Percentiles rank a stretch among this genome's conserved stretches.
phyloP scores from a whole-genome alignment of 2,888 invertebrate species.

The Biston betularia region DNA sequence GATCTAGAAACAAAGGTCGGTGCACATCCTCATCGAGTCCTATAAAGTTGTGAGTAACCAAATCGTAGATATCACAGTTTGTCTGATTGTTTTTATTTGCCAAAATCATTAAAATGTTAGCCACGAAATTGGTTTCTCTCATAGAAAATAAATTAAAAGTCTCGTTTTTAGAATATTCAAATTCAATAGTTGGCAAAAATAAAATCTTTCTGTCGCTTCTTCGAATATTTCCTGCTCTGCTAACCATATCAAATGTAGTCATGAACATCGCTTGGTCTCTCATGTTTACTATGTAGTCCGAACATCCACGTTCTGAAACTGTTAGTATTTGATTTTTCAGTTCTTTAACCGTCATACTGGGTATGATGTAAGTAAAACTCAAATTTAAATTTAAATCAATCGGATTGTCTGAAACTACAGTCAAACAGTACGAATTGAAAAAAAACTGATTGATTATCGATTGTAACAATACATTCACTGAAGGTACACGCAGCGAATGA shows the following conservation, averaged over 20 bases:
- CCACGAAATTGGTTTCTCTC: conserved; percentile 64
- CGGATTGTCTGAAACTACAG: conserved; percentile 63
- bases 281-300: conserved; percentile 75
- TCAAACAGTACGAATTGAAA: conserved; percentile 64
- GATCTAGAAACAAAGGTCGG: conserved; percentile 65
- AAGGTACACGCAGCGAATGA: conserved; percentile 34
- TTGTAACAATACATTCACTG: conserved; percentile 69
- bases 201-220: conserved; percentile 78
- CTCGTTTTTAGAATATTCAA: conserved; percentile 36
- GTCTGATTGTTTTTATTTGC: conserved; percentile 43
- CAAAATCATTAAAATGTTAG: conserved; percentile 67
- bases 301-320: conserved; percentile 78
- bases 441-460: conserved; percentile 64
- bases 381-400: conserved; percentile 51
- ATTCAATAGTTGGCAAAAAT: conserved; percentile 62
- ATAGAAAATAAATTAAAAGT: conserved; percentile 61
- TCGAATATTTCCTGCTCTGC: conserved; percentile 69
- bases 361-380: conserved; percentile 56
- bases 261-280: conserved; percentile 69
- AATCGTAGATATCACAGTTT: conserved; percentile 60
- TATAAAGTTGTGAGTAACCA: conserved; percentile 75
- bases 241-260: conserved; percentile 68
- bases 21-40: conserved; percentile 57
- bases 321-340: conserved; percentile 58
- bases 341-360: conserved; percentile 48